phyloP scores from a whole-genome alignment of 2,888 invertebrate genomes.

The Anthrax anthrax region DNA sequence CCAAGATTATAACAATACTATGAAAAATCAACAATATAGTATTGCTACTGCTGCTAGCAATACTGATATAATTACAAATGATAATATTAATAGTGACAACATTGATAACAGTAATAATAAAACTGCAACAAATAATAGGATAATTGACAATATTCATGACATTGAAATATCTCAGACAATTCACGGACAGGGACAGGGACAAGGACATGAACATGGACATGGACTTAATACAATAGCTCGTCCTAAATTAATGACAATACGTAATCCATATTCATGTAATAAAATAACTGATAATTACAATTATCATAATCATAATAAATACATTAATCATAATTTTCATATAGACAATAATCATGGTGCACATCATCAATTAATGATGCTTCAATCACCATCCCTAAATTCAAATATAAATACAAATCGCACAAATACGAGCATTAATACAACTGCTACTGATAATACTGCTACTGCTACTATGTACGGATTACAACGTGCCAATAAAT shows the following conservation, averaged over 20 bases:
- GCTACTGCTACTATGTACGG: background rate
- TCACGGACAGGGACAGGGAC: too few relatives aligned
- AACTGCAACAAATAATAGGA: slow-evolving; percentile 6
- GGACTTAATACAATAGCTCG: too few relatives aligned
- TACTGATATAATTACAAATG: background rate
- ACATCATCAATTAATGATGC: too few relatives aligned
- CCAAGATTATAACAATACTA: slow-evolving; percentile 16
- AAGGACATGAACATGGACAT: too few relatives aligned
- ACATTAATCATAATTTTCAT: too few relatives aligned
- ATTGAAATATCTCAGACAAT: background rate
- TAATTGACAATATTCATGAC: too few relatives aligned
- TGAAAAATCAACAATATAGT: slow-evolving; percentile 13
- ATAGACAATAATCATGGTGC: too few relatives aligned
- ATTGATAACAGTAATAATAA: background rate
- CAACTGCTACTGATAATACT: too few relatives aligned
- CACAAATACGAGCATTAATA: too few relatives aligned
- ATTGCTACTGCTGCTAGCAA: slow-evolving; percentile 11
- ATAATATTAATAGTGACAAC: background rate
- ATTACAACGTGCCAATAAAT: slow-evolving; percentile 21
- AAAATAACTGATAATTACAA: background rate
- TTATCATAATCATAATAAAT: too few relatives aligned
- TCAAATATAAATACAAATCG: too few relatives aligned
- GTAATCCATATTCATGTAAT: background rate
- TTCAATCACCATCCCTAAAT: too few relatives aligned
- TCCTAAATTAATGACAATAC: background rate